Evolutionary conservation across 2,888 invertebrate species (phyloP).

Genomic region (Pyrgus malvae): DNA sequence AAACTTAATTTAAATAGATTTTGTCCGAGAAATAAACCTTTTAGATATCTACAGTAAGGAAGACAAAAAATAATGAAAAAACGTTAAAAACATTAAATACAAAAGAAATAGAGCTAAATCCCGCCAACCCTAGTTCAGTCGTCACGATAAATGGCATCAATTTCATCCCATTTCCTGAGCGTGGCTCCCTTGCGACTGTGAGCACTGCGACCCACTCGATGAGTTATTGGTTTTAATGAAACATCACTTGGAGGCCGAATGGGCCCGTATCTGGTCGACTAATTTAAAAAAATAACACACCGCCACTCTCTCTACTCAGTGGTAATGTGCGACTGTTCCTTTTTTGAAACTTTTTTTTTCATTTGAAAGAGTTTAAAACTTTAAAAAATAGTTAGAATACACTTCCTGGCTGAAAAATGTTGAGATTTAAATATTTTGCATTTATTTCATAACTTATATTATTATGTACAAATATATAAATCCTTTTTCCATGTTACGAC

Average conservation of each 20-base stretch:
- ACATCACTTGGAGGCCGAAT: conserved; percentile 52
- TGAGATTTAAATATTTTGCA: neutral
- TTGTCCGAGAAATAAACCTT: too few species aligned
- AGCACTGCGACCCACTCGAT: conserved; percentile 51
- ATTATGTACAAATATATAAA: too few species aligned
- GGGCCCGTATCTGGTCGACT: conserved; percentile 44
- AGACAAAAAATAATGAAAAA: neutral
- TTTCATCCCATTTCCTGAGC: conserved; percentile 76
- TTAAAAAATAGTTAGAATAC: too few species aligned
- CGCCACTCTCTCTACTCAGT: too few species aligned
- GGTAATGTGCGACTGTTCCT: too few species aligned
- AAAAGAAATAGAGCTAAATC: conserved; percentile 10
- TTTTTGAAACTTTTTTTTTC: too few species aligned
- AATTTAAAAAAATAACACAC: conserved; percentile 4
- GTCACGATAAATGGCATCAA: conserved; percentile 68
- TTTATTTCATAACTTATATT: neutral
- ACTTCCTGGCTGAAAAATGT: too few species aligned
- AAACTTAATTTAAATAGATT: too few species aligned
- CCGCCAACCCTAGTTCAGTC: conserved; percentile 36
- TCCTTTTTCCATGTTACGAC: too few species aligned
- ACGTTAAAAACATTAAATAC: neutral
- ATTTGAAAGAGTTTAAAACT: too few species aligned
- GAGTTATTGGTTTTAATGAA: conserved; percentile 66
- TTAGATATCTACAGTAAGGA: too few species aligned
- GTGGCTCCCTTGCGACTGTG: conserved; percentile 44